Percentiles rank a stretch among this genome's conserved stretches.
phyloP scores from a whole-genome alignment of 2,113 vertebrate species.

The Cathartes aura region DNA sequence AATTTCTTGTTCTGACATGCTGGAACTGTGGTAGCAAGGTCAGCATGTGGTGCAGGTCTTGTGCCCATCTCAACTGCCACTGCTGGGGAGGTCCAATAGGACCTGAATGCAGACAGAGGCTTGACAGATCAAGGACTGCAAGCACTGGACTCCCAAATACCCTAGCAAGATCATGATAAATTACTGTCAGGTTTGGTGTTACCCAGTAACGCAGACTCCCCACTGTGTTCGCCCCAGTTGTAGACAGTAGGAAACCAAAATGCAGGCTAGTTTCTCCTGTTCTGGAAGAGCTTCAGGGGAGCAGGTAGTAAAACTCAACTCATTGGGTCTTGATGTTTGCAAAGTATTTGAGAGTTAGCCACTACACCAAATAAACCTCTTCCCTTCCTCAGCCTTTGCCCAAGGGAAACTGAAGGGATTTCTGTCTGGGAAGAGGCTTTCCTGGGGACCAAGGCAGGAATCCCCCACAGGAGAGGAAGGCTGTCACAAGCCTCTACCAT shows the following conservation, averaged over 20 bases:
- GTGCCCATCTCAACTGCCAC: not conserved
- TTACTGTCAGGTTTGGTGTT: not conserved
- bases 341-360: not conserved
- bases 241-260: not conserved
- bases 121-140: not conserved
- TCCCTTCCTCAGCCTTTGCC: not conserved
- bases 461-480: too few species aligned
- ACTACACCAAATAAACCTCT: not conserved
- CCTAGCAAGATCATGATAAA: not conserved
- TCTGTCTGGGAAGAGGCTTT: not conserved
- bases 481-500: not conserved
- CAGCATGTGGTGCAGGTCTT: not conserved
- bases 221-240: too few species aligned
- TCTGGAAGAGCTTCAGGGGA: not conserved
- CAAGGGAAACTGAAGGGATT: not conserved
- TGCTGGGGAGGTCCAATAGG: not conserved
- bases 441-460: not conserved
- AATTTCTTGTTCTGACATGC: not conserved
- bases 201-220: not conserved
- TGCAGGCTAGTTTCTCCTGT: not conserved
- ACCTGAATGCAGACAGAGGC: not conserved
- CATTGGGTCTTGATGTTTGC: not conserved
- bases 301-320: not conserved
- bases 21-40: not conserved
- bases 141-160: not conserved